A percentile compares a stretch with the other conserved stretches of the same genome.
Evolutionary conservation across 2,797 vertebrate genomes (phyloP).

Genomic region (Falco columbarius): DNA sequence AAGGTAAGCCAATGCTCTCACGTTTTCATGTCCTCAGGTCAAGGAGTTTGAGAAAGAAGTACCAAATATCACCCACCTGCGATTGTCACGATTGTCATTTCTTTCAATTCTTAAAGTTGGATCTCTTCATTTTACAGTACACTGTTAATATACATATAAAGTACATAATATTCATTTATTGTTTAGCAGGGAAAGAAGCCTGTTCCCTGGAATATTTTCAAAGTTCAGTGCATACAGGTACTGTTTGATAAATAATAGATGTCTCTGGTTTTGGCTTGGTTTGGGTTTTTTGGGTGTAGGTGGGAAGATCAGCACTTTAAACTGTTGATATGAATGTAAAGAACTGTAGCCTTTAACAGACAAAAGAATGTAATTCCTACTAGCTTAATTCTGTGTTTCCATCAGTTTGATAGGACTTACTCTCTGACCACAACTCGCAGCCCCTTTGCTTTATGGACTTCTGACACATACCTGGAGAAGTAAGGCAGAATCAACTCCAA

Average conservation of each 20-base stretch:
- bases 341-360: neutral
- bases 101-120: neutral
- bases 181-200: neutral
- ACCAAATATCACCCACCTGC: neutral
- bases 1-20: neutral
- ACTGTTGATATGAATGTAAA: neutral
- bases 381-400: neutral
- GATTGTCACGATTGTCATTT: neutral
- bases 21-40: neutral
- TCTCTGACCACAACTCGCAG: neutral
- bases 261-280: neutral
- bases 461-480: neutral
- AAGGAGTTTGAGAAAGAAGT: neutral
- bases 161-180: neutral
- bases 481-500: neutral
- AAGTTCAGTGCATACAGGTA: neutral
- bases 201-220: neutral
- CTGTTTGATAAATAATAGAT: neutral
- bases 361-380: neutral
- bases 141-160: neutral
- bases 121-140: neutral
- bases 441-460: neutral
- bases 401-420: neutral
- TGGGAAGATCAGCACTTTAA: neutral
- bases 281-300: no score